phyloP scores from a whole-genome alignment of 2,113 vertebrate species.

The Nesogale talazaci region DNA sequence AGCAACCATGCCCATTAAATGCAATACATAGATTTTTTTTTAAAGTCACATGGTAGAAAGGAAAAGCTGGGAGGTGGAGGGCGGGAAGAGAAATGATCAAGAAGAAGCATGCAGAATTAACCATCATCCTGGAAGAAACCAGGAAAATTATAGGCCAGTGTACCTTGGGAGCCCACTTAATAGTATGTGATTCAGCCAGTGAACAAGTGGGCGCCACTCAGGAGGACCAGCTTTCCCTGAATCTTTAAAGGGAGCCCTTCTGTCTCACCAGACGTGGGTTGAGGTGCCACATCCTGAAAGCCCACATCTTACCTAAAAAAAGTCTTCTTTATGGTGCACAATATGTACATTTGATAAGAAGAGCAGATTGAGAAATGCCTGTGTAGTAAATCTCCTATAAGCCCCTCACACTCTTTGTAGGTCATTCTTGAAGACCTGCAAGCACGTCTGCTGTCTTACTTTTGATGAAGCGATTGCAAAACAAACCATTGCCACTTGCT shows the following conservation, averaged over 20 bases:
- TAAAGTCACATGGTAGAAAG: not conserved
- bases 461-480: slow-evolving; percentile 9
- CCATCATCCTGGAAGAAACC: not conserved
- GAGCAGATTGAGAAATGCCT: slow-evolving; percentile 26
- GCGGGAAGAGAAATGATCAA: not conserved
- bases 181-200: slow-evolving; percentile 6
- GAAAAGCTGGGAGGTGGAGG: not conserved
- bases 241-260: slow-evolving; percentile 35
- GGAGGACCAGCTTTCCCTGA: slow-evolving; percentile 9
- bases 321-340: slow-evolving; percentile 16
- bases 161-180: not conserved
- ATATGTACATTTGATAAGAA: slow-evolving; percentile 28
- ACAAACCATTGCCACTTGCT: not conserved
- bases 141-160: not conserved
- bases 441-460: not conserved
- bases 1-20: no score
- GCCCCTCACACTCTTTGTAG: not conserved
- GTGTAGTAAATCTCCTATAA: slow-evolving; percentile 29
- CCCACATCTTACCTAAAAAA: not conserved
- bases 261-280: slow-evolving; percentile 29
- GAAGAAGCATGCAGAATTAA: not conserved
- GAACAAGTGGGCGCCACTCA: not conserved
- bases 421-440: not conserved
- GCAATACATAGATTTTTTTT: no score
- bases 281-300: slow-evolving; percentile 42